Evolutionary conservation across 2,888 invertebrate genomes (phyloP).

Genomic region (Achlya flavicornis): DNA sequence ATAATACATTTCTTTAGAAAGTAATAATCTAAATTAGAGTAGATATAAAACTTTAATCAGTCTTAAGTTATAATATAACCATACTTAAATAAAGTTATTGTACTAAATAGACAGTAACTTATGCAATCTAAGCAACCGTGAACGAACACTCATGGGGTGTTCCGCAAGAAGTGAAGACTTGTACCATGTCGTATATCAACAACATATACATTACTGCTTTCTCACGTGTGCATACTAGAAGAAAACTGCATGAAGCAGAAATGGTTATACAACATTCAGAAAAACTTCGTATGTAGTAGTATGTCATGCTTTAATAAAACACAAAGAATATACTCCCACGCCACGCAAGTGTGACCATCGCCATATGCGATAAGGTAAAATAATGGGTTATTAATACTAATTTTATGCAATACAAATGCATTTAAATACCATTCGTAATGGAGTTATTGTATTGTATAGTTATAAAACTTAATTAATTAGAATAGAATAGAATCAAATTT

Average conservation of each 20-base stretch:
- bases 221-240: background rate
- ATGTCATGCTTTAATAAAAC: conserved; percentile 33
- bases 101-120: conserved; percentile 22
- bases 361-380: conserved; percentile 39
- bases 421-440: conserved; percentile 11
- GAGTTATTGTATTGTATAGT: background rate
- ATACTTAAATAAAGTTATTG: background rate
- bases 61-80: background rate
- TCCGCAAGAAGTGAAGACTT: conserved; percentile 37
- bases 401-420: conserved; percentile 19
- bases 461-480: no score
- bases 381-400: conserved; percentile 25
- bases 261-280: background rate
- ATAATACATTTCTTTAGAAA: no score
- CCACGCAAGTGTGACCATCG: conserved; percentile 59
- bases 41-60: no score
- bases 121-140: conserved; percentile 37
- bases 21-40: no score
- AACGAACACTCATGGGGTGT: conserved; percentile 33
- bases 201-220: conserved; percentile 19
- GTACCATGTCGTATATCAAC: conserved; percentile 21
- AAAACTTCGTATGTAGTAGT: background rate
- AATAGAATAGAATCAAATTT: no score
- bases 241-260: conserved; percentile 15
- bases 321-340: conserved; percentile 54